phyloP scores from a whole-genome alignment of 2,888 invertebrate genomes.

The Micoletzkya japonica region DNA sequence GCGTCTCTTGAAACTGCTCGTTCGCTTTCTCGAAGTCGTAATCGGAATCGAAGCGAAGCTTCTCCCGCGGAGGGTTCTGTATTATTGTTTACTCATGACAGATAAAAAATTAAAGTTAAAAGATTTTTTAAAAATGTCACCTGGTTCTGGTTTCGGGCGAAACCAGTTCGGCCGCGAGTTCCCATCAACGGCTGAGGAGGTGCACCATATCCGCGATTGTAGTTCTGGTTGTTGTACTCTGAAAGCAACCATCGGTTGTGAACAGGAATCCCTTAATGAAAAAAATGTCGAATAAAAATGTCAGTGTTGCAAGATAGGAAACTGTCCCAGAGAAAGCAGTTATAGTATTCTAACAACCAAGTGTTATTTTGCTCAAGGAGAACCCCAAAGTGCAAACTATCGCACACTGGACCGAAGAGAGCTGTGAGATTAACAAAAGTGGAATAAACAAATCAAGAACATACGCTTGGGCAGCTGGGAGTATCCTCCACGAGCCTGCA shows the following conservation, averaged over 20 bases:
- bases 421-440: not conserved
- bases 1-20: conserved; percentile 81
- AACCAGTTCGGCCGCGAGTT: conserved; percentile 17
- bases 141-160: conserved; percentile 26
- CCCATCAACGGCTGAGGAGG: conserved; percentile 27
- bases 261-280: conserved; percentile 3
- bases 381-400: conserved; percentile 9
- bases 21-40: conserved; percentile 99
- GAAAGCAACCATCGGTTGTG: conserved; percentile 28
- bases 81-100: not conserved
- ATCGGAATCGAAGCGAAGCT: conserved; percentile 70
- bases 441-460: not conserved
- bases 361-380: conserved; percentile 18
- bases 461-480: not conserved
- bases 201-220: conserved; percentile 34
- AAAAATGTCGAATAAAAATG: not conserved
- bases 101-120: not conserved
- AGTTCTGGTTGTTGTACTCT: conserved; percentile 34
- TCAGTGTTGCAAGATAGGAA: not conserved
- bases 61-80: conserved; percentile 48
- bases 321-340: not conserved
- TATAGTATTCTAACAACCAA: not conserved
- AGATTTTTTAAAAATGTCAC: not conserved
- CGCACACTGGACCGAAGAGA: conserved; percentile 18
- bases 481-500: conserved; percentile 30